These are phyloP conservation scores for Athalia circularis DNA, from an alignment of 2,888 invertebrate genomes.

Conservation along the genomic window DNA sequence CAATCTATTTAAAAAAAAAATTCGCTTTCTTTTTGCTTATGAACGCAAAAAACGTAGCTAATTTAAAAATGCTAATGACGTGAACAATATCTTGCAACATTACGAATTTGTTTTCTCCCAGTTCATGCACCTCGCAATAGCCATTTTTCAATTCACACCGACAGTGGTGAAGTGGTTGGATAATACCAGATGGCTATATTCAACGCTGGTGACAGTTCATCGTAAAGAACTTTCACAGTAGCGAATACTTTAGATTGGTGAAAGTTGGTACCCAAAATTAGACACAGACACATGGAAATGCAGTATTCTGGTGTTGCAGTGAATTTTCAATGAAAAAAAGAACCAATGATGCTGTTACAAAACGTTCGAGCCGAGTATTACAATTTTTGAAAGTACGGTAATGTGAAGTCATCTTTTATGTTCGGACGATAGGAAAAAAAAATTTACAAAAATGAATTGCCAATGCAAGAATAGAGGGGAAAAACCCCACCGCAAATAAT, in stretches of 20 bases:
- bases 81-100: constrained; percentile 22
- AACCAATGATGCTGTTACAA: not conserved
- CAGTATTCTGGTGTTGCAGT: not conserved
- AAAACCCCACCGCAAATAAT: not conserved
- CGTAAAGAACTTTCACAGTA: not conserved
- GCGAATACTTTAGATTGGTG: not conserved
- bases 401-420: constrained; percentile 2
- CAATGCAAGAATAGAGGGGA: too few species aligned
- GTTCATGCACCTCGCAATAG: not conserved
- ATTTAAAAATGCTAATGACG: constrained; percentile 9
- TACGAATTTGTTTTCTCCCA: not conserved
- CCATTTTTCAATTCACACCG: not conserved
- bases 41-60: constrained; percentile 21
- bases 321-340: too few species aligned
- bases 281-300: not conserved
- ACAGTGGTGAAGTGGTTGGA: not conserved
- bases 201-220: not conserved
- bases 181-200: not conserved
- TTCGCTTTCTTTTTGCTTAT: not conserved
- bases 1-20: constrained; percentile 1
- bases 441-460: not conserved
- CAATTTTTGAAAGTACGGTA: constrained; percentile 33
- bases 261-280: not conserved
- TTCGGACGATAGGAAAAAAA: not conserved
- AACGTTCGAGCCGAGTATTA: not conserved